Evolutionary conservation across 2,113 vertebrate species (phyloP).

Genomic region (Leucosticte australis): DNA sequence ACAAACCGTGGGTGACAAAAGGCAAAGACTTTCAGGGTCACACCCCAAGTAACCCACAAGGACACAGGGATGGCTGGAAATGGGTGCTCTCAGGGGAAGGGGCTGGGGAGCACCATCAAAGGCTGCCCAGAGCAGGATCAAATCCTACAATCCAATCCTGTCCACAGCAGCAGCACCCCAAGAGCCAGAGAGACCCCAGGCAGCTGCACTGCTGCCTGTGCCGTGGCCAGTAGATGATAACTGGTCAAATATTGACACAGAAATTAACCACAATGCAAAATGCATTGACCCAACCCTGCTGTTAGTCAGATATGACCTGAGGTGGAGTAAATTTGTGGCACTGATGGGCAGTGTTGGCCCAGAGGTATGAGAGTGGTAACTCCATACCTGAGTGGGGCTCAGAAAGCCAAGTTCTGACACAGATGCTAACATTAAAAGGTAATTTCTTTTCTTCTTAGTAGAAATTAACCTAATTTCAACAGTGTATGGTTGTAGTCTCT

Average conservation of each 20-base stretch:
- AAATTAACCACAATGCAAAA: not conserved
- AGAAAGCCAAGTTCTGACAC: not conserved
- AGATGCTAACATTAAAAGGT: not conserved
- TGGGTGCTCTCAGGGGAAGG: not conserved
- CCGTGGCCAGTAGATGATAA: accelerated
- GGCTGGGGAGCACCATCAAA: not conserved
- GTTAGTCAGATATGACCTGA: not conserved
- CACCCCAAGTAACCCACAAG: accelerated
- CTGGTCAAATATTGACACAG: not conserved
- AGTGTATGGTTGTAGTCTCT: not conserved
- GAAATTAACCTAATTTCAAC: conserved; percentile 19
- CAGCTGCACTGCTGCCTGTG: not conserved
- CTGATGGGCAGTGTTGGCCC: not conserved
- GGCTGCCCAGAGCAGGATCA: not conserved
- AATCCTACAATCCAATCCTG: not conserved
- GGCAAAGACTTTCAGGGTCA: not conserved
- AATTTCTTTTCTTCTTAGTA: not conserved
- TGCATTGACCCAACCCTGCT: accelerated
- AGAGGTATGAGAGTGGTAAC: not conserved
- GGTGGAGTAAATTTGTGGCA: not conserved
- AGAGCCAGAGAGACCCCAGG: accelerated
- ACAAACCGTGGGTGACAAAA: not conserved
- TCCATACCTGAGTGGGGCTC: not conserved
- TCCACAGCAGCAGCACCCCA: not conserved
- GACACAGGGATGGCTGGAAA: accelerated